Evolutionary conservation across 2,113 vertebrate species (phyloP).

Genomic region (Suricata suricatta): DNA sequence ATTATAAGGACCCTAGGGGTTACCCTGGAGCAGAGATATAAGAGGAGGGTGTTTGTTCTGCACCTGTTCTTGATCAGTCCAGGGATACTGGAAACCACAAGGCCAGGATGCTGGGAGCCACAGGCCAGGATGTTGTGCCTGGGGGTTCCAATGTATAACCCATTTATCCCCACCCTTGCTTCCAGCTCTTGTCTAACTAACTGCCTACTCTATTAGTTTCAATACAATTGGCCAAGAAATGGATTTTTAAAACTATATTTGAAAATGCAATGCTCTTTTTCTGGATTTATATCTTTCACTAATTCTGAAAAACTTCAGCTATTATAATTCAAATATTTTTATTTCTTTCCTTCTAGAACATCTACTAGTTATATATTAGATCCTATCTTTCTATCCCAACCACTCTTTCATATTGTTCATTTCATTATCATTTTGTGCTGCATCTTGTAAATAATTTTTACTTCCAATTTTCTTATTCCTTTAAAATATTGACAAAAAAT

Average conservation of each 20-base stretch:
- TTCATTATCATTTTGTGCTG: not conserved
- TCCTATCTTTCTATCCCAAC: not conserved
- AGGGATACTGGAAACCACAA: not conserved
- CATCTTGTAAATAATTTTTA: not conserved
- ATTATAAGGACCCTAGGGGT: not conserved
- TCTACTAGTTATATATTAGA: not conserved
- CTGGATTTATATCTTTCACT: not conserved
- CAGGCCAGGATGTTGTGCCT: not conserved
- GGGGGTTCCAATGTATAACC: no score
- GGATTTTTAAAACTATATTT: not conserved
- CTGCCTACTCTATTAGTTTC: not conserved
- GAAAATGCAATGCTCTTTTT: not conserved
- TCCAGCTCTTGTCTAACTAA: no score
- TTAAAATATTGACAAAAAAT: not conserved
- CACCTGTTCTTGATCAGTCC: not conserved
- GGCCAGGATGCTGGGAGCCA: not conserved
- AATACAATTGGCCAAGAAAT: not conserved
- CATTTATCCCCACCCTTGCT: no score
- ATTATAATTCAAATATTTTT: not conserved
- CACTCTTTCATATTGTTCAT: not conserved
- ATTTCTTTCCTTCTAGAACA: not conserved
- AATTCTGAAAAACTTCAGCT: not conserved
- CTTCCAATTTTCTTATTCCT: not conserved
- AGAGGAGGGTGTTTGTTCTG: no score
- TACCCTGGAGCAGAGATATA: no score